These are phyloP conservation scores for Drosophila willistoni DNA, from an alignment of 1,140 invertebrate species.

Conservation along the genomic window DNA sequence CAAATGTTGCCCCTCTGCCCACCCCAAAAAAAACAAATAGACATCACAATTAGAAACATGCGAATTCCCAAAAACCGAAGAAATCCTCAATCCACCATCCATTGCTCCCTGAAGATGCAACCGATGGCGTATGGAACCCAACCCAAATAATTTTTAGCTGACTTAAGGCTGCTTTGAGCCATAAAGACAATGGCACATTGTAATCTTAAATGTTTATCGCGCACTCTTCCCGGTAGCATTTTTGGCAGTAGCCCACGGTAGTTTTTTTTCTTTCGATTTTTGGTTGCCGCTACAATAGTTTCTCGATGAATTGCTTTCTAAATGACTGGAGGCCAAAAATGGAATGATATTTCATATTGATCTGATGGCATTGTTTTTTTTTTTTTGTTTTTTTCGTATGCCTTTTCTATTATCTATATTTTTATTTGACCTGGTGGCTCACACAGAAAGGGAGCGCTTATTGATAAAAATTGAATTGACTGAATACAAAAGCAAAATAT, in stretches of 20 bases:
- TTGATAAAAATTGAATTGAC: slow-evolving; percentile 29
- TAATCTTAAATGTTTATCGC: slow-evolving; percentile 70
- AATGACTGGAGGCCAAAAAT: slow-evolving; percentile 67
- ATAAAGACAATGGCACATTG: slow-evolving; percentile 76
- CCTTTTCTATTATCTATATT: background rate
- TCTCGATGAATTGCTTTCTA: slow-evolving; percentile 77
- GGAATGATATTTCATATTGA: slow-evolving; percentile 76
- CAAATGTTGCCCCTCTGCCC: background rate
- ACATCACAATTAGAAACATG: slow-evolving; percentile 56
- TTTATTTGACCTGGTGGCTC: slow-evolving; percentile 32
- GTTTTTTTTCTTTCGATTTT: slow-evolving; percentile 48
- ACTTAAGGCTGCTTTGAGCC: slow-evolving; percentile 40
- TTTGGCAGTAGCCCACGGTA: slow-evolving; percentile 77
- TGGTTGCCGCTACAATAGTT: slow-evolving; percentile 43
- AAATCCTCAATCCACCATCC: slow-evolving; percentile 4
- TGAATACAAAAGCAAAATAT: background rate
- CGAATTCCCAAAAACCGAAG: slow-evolving; percentile 10
- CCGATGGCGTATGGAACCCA: slow-evolving; percentile 46
- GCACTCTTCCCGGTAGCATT: slow-evolving; percentile 76
- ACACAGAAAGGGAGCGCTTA: slow-evolving; percentile 49
- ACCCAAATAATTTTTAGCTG: slow-evolving; percentile 61
- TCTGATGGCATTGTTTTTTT: slow-evolving; percentile 39
- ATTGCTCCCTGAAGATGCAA: slow-evolving; percentile 25
- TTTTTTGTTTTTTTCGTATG: background rate
- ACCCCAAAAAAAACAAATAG: slow-evolving; percentile 7